Conservation (phyloP, 2,888 invertebrate species). For the Agonopterix subpropinquella region DNA sequence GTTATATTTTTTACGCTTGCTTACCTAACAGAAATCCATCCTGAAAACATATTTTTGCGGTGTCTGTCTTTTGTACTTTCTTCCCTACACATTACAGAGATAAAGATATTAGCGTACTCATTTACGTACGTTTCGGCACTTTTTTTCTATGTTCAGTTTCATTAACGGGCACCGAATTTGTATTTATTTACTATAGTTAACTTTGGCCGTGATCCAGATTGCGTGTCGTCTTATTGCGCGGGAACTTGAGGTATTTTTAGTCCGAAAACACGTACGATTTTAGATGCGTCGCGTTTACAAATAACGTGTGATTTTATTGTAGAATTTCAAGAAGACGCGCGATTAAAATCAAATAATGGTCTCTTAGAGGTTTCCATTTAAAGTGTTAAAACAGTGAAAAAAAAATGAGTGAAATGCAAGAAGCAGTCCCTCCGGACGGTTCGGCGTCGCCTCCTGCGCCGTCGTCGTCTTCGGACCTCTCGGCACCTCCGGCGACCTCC, state of each 20-base stretch:
- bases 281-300: slow-evolving; percentile 30
- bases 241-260: slow-evolving; percentile 71
- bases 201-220: slow-evolving; percentile 73
- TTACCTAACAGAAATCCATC: neutral
- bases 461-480: slow-evolving; percentile 47
- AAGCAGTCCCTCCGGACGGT: slow-evolving; percentile 28
- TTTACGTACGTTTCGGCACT: too few relatives aligned
- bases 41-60: neutral
- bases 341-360: slow-evolving; percentile 19
- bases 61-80: neutral
- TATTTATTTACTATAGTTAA: slow-evolving; percentile 46
- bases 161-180: slow-evolving; percentile 2
- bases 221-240: slow-evolving; percentile 67
- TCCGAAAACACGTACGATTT: slow-evolving; percentile 49
- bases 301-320: neutral
- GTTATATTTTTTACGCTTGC: slow-evolving; percentile 38
- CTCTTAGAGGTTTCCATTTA: slow-evolving; percentile 17
- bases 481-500: slow-evolving; percentile 28
- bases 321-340: neutral
- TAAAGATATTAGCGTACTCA: too few relatives aligned
- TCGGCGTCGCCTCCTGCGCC: slow-evolving; percentile 35
- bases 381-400: slow-evolving; percentile 36
- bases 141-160: too few relatives aligned
- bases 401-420: slow-evolving; percentile 62
- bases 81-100: neutral